Percentiles rank a stretch among this genome's conserved stretches.
These are phyloP conservation scores for Megaleporinus macrocephalus DNA, from an alignment of 2,113 vertebrate species.

Conservation along the genomic window DNA sequence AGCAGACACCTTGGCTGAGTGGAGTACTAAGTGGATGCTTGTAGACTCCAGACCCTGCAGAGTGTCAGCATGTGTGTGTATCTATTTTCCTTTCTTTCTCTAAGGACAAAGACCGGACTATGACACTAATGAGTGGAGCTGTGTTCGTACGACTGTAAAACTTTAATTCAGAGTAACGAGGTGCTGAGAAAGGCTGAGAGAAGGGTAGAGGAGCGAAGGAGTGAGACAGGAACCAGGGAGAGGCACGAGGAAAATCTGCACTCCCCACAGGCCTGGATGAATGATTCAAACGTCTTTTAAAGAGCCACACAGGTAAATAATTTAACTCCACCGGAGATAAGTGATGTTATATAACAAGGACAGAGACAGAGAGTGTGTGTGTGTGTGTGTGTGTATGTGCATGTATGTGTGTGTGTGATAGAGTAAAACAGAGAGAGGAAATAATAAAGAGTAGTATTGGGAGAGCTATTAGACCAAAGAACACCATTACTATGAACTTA, in stretches of 20 bases:
- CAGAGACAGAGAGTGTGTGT: constrained; percentile 15
- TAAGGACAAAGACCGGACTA: neutral
- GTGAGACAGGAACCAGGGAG: constrained; percentile 26
- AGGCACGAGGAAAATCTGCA: constrained; percentile 49
- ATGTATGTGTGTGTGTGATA: neutral
- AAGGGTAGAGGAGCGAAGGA: neutral
- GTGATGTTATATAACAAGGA: constrained; percentile 67
- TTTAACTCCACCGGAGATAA: constrained; percentile 70
- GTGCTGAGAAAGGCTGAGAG: constrained; percentile 29
- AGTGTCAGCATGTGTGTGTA: constrained; percentile 4
- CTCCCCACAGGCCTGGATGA: constrained; percentile 57
- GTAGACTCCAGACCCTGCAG: neutral
- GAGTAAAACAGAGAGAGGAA: neutral
- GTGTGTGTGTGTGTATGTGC: constrained; percentile 30
- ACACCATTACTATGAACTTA: too few relatives aligned
- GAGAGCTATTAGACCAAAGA: too few relatives aligned
- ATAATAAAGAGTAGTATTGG: neutral
- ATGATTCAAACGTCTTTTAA: constrained; percentile 68
- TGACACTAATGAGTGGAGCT: constrained; percentile 7
- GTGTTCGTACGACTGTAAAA: constrained; percentile 32
- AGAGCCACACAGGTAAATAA: constrained; percentile 67
- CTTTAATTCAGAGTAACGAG: constrained; percentile 45
- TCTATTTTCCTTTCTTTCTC: constrained; percentile 18
- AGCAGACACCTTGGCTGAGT: constrained; percentile 1
- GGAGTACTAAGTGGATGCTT: neutral